Conservation (phyloP, 2,797 vertebrate species). For the Onychomys leucogaster region DNA sequence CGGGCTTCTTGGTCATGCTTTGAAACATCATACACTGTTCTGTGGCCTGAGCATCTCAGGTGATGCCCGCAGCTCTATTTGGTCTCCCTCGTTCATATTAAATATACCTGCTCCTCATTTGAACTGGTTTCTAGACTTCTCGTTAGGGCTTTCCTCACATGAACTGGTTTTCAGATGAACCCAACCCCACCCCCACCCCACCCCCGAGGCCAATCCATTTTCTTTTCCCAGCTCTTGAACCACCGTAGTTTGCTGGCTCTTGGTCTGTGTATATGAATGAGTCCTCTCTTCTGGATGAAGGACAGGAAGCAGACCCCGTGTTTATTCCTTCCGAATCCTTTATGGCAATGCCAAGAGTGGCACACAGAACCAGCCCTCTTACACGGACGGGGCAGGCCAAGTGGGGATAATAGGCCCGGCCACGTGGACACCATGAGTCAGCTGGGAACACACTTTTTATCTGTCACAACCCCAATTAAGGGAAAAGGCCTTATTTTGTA, state of each 20-base stretch:
- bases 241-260: background rate
- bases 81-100: background rate
- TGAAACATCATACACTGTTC: background rate
- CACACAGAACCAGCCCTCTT: slow-evolving; percentile 47
- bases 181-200: background rate
- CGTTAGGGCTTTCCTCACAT: background rate
- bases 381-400: background rate
- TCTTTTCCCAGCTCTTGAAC: slow-evolving; percentile 46
- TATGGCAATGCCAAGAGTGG: slow-evolving; percentile 22
- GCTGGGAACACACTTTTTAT: slow-evolving; percentile 64
- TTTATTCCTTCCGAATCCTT: slow-evolving; percentile 64
- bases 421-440: background rate
- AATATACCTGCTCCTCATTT: background rate
- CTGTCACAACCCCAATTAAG: slow-evolving; percentile 66
- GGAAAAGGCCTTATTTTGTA: slow-evolving; percentile 67
- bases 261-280: slow-evolving; percentile 34
- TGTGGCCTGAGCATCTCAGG: background rate
- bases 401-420: slow-evolving; percentile 18
- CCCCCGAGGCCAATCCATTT: background rate
- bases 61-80: background rate
- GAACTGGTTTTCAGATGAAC: background rate
- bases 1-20: background rate
- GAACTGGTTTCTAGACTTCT: slow-evolving; percentile 6
- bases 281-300: slow-evolving; percentile 63
- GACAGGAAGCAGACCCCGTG: slow-evolving; percentile 55